Percentiles rank a stretch among this genome's conserved stretches.
phyloP scores from a whole-genome alignment of 2,888 invertebrate species.

The Eudasyphora cyanicolor region DNA sequence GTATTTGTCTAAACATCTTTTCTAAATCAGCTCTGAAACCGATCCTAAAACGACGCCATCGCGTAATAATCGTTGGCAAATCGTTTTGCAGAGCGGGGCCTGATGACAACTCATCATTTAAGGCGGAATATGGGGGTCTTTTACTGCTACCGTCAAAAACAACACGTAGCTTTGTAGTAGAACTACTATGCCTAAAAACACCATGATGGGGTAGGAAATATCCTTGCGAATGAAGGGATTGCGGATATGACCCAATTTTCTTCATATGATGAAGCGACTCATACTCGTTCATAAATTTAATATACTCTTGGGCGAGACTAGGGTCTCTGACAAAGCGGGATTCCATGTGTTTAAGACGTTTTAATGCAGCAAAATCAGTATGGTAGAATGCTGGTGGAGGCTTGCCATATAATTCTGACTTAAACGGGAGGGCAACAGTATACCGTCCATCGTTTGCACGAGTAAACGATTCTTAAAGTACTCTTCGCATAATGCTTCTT shows the following conservation, averaged over 20 bases:
- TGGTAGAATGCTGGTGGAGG: neutral
- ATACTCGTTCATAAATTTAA: conserved; percentile 34
- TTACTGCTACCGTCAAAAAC: conserved; percentile 50
- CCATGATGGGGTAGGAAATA: conserved; percentile 52
- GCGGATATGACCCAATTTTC: conserved; percentile 25
- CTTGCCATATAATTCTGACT: neutral
- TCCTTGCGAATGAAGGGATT: conserved; percentile 3
- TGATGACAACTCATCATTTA: conserved; percentile 43
- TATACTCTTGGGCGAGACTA: neutral
- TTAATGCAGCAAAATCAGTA: conserved; percentile 47
- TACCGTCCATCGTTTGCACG: conserved; percentile 38
- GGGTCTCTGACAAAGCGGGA: neutral
- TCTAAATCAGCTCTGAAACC: conserved; percentile 54
- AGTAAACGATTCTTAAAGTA: conserved; percentile 32
- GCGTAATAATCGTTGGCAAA: conserved; percentile 36
- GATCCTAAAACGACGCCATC: conserved; percentile 50
- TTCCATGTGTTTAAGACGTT: conserved; percentile 37
- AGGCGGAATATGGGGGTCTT: neutral
- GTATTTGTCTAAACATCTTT: conserved; percentile 61
- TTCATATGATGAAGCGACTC: conserved; percentile 31
- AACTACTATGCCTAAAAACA: conserved; percentile 35
- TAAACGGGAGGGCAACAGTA: conserved; percentile 45
- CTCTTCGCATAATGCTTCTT: neutral
- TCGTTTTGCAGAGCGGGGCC: conserved; percentile 59
- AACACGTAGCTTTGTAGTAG: conserved; percentile 46